Conservation (phyloP, 2,888 invertebrate genomes). For the Cephus pulcher region DNA sequence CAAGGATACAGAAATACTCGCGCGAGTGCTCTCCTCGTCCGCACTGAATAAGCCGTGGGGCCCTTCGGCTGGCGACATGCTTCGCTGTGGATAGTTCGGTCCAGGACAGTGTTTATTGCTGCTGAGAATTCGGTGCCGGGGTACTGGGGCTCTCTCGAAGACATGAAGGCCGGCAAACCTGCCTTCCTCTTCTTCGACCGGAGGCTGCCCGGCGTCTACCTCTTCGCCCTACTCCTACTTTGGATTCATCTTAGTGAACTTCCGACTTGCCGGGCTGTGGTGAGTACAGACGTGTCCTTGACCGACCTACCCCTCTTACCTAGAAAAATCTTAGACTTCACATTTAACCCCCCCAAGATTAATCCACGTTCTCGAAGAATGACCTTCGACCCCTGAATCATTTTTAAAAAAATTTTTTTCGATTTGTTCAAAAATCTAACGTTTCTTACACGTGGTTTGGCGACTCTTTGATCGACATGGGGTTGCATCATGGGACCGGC, state of each 20-base stretch:
- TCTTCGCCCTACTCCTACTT: slow-evolving; percentile 41
- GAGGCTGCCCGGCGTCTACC: slow-evolving; percentile 26
- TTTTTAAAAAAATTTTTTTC: neutral
- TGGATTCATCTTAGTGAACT: slow-evolving; percentile 28
- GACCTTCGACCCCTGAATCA: neutral
- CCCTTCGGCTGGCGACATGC: slow-evolving; percentile 19
- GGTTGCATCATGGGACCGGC: no score
- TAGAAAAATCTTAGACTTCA: neutral
- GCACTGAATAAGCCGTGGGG: slow-evolving; percentile 5
- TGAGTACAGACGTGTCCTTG: slow-evolving; percentile 38
- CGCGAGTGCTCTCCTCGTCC: slow-evolving; percentile 6
- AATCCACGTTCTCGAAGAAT: neutral
- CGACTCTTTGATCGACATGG: neutral
- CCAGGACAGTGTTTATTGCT: neutral
- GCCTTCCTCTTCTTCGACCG: neutral
- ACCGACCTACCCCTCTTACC: neutral
- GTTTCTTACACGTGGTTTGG: neutral
- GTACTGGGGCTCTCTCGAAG: neutral
- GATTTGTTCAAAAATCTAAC: neutral
- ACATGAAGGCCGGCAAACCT: neutral
- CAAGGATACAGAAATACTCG: slow-evolving; percentile 42
- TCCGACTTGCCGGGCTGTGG: slow-evolving; percentile 46
- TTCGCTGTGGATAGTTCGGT: neutral
- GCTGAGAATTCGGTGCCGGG: neutral
- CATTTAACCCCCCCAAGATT: neutral